phyloP scores from a whole-genome alignment of 2,113 vertebrate genomes.

The Zosterops japonicus region DNA sequence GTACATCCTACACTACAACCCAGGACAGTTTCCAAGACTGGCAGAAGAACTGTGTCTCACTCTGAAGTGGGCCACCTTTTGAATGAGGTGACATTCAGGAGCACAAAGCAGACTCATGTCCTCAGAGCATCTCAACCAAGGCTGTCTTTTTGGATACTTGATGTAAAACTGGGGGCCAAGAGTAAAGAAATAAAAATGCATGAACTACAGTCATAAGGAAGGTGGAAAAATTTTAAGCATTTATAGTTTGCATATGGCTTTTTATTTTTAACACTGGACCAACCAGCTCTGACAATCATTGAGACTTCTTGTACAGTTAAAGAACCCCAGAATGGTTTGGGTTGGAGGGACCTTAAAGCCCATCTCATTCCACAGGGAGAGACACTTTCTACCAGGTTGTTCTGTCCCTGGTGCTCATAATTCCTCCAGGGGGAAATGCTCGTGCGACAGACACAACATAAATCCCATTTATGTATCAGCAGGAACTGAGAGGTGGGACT shows the following conservation, averaged over 20 bases:
- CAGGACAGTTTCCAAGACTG: background rate
- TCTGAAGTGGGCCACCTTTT: background rate
- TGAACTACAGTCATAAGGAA: background rate
- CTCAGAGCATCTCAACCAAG: background rate
- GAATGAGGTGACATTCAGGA: background rate
- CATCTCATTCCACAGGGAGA: background rate
- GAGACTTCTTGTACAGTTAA: background rate
- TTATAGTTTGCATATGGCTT: background rate
- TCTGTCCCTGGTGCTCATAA: background rate
- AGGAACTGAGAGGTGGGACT: background rate
- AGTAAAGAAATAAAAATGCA: background rate
- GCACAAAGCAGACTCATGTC: background rate
- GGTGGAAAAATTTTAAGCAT: background rate
- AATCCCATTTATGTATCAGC: rapidly evolving
- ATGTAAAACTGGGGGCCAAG: background rate
- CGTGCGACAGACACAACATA: background rate
- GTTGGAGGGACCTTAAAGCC: background rate
- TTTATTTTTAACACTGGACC: background rate
- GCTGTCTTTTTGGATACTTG: background rate
- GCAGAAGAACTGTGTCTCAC: background rate
- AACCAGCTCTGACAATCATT: background rate
- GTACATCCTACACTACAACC: no score
- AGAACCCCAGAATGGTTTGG: background rate
- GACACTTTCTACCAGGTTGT: background rate
- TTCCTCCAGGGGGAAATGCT: background rate